These are phyloP conservation scores for Xylocopa sonorina DNA, from an alignment of 1,140 invertebrate genomes.

Conservation along the genomic window DNA sequence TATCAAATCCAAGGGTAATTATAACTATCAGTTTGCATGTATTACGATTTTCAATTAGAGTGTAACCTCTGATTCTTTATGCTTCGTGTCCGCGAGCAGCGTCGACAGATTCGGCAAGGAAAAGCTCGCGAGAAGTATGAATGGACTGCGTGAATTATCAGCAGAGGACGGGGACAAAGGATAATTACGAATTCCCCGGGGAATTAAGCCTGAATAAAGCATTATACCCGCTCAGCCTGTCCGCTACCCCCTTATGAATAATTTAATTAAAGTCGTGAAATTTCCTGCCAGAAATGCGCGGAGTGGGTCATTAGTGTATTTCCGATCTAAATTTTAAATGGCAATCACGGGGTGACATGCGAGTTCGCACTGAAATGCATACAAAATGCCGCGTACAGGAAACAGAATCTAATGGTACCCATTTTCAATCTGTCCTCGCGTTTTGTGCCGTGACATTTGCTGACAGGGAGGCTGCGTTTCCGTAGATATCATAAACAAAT, in stretches of 20 bases:
- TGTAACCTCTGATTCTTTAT: too few species aligned
- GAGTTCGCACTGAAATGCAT: conserved; percentile 4
- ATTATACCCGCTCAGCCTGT: conserved; percentile 32
- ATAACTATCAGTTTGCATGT: not conserved
- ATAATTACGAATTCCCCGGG: conserved; percentile 41
- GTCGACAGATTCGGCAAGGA: not conserved
- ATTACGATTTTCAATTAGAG: not conserved
- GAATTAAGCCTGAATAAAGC: conserved; percentile 45
- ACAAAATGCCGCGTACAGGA: not conserved
- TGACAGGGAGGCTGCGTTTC: too few species aligned
- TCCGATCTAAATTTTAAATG: conserved; percentile 50
- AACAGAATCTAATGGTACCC: too few species aligned
- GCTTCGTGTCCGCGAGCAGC: not conserved
- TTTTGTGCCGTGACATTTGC: too few species aligned
- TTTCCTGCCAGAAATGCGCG: not conserved
- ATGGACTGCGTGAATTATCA: not conserved
- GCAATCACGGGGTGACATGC: not conserved
- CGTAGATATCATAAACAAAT: too few species aligned
- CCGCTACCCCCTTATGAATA: conserved; percentile 26
- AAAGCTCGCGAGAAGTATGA: not conserved
- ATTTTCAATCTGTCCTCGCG: too few species aligned
- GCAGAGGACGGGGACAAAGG: not conserved
- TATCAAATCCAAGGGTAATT: too few species aligned
- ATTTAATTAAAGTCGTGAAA: conserved; percentile 48
- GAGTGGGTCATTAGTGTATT: conserved; percentile 17